These are phyloP conservation scores for Eristalis tenax DNA, from an alignment of 2,888 invertebrate species.

Conservation along the genomic window DNA sequence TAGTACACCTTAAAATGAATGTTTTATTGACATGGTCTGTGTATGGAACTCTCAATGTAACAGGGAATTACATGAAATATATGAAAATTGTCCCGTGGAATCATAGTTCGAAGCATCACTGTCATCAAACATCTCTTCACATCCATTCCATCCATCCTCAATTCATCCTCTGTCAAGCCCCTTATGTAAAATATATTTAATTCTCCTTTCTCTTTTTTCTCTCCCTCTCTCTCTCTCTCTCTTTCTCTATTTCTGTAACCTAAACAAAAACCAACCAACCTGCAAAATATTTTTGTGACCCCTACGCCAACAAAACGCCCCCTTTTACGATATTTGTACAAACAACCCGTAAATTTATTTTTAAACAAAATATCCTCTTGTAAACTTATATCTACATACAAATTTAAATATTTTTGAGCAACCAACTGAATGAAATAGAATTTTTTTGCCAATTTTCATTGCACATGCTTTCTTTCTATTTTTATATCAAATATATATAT, in stretches of 20 bases:
- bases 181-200: conserved; percentile 25
- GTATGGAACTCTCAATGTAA: no score
- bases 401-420: conserved; percentile 37
- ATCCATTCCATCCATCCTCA: neutral
- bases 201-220: conserved; percentile 42
- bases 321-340: conserved; percentile 2
- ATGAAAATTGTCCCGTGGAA: no score
- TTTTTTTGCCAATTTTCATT: conserved; percentile 33
- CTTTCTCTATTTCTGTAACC: conserved; percentile 22
- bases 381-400: conserved; percentile 3
- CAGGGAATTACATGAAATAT: no score
- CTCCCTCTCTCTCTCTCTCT: conserved; percentile 14
- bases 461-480: conserved; percentile 40
- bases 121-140: neutral
- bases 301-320: neutral
- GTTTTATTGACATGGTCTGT: no score
- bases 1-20: no score
- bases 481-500: neutral
- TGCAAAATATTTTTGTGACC: neutral
- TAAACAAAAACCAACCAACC: conserved; percentile 14
- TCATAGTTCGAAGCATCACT: conserved; percentile 19
- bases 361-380: neutral
- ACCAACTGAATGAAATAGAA: conserved; percentile 50
- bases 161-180: neutral
- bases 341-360: conserved; percentile 17